Conservation (phyloP, 2,888 invertebrate species). For the Parnassius smintheus region DNA sequence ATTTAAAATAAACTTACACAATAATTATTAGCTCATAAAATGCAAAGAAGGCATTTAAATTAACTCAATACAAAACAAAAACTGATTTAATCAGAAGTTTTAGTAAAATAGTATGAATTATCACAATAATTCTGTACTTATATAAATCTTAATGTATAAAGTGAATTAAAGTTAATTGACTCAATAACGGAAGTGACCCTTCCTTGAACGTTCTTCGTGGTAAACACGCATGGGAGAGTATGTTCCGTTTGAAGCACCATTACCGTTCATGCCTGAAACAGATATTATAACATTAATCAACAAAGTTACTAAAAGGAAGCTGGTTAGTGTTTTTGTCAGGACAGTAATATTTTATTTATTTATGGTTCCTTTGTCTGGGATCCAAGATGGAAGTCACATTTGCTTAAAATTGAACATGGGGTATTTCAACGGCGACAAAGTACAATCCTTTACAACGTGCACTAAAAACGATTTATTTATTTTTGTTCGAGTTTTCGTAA, state of each 20-base stretch:
- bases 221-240: conserved; percentile 91
- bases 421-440: too few species aligned
- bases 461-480: too few species aligned
- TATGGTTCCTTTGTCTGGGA: too few species aligned
- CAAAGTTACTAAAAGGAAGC: too few species aligned
- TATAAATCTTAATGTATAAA: conserved; percentile 30
- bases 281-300: not conserved
- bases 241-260: conserved; percentile 83
- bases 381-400: too few species aligned
- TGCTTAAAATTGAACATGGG: too few species aligned
- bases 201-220: conserved; percentile 89
- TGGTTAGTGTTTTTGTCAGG: too few species aligned
- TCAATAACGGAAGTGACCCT: conserved; percentile 91
- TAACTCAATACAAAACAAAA: conserved; percentile 44
- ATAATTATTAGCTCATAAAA: conserved; percentile 30
- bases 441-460: too few species aligned
- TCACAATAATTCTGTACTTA: conserved; percentile 66
- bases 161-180: conserved; percentile 25
- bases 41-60: conserved; percentile 39
- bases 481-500: too few species aligned
- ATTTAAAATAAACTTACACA: conserved; percentile 37
- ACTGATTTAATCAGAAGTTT: conserved; percentile 43
- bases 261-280: conserved; percentile 82
- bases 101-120: conserved; percentile 50
- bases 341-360: too few species aligned